Evolutionary conservation across 2,113 vertebrate genomes (phyloP).

Genomic region (Ptychochromis oligacanthus): DNA sequence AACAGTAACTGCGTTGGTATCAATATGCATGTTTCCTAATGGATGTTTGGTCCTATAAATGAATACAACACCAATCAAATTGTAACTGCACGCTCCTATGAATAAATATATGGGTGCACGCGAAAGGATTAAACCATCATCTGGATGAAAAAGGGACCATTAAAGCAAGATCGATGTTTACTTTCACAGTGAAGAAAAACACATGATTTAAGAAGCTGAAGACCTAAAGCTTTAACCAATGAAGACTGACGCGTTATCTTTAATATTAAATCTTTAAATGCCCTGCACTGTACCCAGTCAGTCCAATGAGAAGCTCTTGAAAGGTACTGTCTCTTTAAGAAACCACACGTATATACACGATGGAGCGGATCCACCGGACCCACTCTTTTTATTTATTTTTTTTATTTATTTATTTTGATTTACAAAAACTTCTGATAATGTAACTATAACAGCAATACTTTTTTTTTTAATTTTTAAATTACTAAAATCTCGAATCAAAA

Average conservation of each 20-base stretch:
- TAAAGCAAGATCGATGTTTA: rapidly evolving
- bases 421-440: rapidly evolving
- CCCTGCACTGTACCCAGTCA: background rate
- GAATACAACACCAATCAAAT: background rate
- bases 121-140: background rate
- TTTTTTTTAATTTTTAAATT: background rate
- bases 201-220: background rate
- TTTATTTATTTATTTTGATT: background rate
- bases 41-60: background rate
- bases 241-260: too few species aligned
- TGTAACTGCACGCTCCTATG: rapidly evolving
- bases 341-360: background rate
- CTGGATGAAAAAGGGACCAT: background rate
- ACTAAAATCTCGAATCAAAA: background rate
- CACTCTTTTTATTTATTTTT: rapidly evolving
- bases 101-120: too few species aligned
- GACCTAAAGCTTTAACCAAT: too few species aligned
- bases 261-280: too few species aligned
- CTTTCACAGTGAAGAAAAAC: background rate
- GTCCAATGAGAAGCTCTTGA: background rate
- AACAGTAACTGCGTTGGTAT: background rate
- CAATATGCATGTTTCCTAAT: background rate
- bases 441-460: background rate
- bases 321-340: slow-evolving; percentile 24
- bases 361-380: background rate